These are phyloP conservation scores for Cephalopholis sonnerati DNA, from an alignment of 2,113 vertebrate genomes.

Conservation along the genomic window DNA sequence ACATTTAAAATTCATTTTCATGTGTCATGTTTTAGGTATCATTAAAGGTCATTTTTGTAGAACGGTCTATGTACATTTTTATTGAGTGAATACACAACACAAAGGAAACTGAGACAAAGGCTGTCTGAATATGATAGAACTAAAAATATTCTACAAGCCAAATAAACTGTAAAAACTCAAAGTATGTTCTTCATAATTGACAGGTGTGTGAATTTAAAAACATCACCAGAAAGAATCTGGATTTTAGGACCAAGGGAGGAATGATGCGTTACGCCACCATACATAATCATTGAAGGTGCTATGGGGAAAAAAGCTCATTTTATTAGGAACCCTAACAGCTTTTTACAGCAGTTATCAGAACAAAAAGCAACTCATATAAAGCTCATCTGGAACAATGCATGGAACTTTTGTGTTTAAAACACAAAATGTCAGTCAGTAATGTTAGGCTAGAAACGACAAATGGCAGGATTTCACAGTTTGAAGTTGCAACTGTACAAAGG, in stretches of 20 bases:
- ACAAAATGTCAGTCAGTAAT: background rate
- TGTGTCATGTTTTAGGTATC: background rate
- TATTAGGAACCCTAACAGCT: background rate
- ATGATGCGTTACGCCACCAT: background rate
- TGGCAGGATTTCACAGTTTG: constrained; percentile 19
- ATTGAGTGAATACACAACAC: constrained; percentile 60
- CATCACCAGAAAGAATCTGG: background rate
- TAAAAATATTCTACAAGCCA: constrained; percentile 29
- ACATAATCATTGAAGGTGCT: background rate
- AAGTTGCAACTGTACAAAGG: constrained; percentile 8
- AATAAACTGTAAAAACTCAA: constrained; percentile 5
- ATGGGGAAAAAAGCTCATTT: background rate
- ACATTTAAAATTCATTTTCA: background rate
- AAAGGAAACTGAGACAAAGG: constrained; percentile 46
- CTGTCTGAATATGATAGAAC: background rate
- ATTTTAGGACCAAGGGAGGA: background rate
- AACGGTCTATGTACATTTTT: constrained; percentile 54
- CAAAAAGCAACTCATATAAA: background rate
- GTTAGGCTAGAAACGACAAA: background rate
- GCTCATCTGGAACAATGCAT: background rate
- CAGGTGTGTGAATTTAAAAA: background rate
- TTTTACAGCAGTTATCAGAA: background rate
- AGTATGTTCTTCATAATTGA: background rate
- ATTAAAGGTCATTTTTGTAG: constrained; percentile 20
- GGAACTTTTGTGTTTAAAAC: background rate